Conservation (phyloP, 2,113 vertebrate genomes). For the Orthochromis malagaraziensis region DNA sequence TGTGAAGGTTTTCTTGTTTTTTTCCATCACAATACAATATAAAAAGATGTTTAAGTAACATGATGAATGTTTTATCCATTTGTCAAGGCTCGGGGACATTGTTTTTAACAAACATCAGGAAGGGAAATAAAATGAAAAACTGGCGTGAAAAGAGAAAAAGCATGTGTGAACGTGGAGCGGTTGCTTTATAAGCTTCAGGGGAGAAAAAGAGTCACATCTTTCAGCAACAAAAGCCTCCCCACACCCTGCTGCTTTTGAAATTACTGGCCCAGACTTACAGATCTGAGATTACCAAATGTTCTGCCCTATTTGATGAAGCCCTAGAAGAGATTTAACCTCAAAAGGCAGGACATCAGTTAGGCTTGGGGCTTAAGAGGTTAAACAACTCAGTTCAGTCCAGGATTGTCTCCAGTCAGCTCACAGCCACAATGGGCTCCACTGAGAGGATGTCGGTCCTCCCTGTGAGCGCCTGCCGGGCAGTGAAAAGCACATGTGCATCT, state of each 20-base stretch:
- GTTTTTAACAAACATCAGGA: not conserved
- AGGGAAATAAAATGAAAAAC: not conserved
- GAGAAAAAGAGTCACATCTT: not conserved
- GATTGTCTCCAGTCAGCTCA: slow-evolving; percentile 56
- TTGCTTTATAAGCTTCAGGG: not conserved
- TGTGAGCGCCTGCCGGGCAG: slow-evolving; percentile 61
- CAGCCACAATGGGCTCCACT: slow-evolving; percentile 77
- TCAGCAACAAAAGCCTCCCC: not conserved
- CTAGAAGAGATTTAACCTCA: not conserved
- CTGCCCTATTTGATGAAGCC: not conserved
- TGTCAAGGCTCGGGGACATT: not conserved
- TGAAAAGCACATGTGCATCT: slow-evolving; percentile 59
- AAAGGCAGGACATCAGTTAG: not conserved
- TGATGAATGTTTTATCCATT: not conserved
- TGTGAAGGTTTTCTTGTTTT: not conserved
- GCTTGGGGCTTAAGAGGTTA: not conserved
- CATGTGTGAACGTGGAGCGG: not conserved
- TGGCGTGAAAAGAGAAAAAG: not conserved
- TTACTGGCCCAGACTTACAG: not conserved
- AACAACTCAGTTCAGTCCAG: not conserved
- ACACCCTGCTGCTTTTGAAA: not conserved
- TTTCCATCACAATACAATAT: not conserved
- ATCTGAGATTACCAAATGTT: not conserved
- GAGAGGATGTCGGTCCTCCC: slow-evolving; percentile 79
- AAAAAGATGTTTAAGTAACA: not conserved